A percentile compares a stretch with the other conserved stretches of the same genome.
phyloP scores from a whole-genome alignment of 2,888 invertebrate genomes.

The Pyrochroa serraticornis region DNA sequence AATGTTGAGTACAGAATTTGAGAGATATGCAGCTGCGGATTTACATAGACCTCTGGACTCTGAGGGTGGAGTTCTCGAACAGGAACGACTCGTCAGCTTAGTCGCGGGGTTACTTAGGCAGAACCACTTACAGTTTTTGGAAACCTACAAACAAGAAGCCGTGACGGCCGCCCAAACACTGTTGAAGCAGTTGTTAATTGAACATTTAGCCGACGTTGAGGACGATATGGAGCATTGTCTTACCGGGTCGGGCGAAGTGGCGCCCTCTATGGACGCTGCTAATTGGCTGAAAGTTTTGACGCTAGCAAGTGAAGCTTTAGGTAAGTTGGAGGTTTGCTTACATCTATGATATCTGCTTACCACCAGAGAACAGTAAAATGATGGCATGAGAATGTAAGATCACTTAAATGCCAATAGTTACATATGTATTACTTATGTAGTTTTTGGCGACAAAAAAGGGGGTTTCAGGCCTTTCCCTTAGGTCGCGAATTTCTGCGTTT shows the following conservation, averaged over 20 bases:
- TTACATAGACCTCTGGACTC: constrained; percentile 79
- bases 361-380: no score
- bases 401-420: no score
- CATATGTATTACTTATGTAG: no score
- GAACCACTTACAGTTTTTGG: constrained; percentile 87
- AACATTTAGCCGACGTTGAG: constrained; percentile 68
- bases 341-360: no score
- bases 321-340: no score
- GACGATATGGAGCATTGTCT: constrained; percentile 63
- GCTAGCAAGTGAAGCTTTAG: constrained; percentile 52
- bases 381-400: no score
- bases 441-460: no score
- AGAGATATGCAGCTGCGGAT: constrained; percentile 88
- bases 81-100: constrained; percentile 70
- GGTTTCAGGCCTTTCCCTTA: no score
- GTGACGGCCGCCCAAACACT: constrained; percentile 86
- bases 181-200: constrained; percentile 87
- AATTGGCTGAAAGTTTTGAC: constrained; percentile 55
- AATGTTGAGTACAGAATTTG: constrained; percentile 95
- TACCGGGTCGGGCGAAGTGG: constrained; percentile 59
- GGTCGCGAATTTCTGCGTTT: no score
- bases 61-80: constrained; percentile 69
- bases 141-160: constrained; percentile 86
- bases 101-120: constrained; percentile 89
- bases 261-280: constrained; percentile 52